Evolutionary conservation across 1,140 invertebrate genomes (phyloP), one percentile per base, ranked within the genome.

Genomic region (Latrodectus geometricus): DNA sequence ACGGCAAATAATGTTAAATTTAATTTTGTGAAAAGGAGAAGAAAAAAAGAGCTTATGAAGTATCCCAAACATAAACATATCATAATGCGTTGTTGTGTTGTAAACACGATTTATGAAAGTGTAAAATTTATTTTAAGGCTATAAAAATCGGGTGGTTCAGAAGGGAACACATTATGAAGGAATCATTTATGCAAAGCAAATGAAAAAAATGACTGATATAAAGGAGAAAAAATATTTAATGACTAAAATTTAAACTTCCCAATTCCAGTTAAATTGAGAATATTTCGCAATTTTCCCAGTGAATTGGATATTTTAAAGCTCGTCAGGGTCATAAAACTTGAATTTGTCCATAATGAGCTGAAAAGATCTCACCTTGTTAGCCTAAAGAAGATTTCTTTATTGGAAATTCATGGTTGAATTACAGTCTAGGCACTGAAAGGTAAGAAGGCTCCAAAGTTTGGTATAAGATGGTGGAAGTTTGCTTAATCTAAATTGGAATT

Each of bases 261-360:
- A 78, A 35, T 78, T 78, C 35, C 23, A 8, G 14, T 11, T 49
- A 66, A 78, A 78, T 48, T 78, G 56, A 15, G 23, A 66, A 78
- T 48, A 61, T 17, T 11, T 66, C 0, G 21, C 23, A 4, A 61
- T 61, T 61, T 11, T 61, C 11, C 11, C 54, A 11, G 54, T 61
- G 54, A 61, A 14, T 61, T 61, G 17, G 54, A 61, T 61, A 61
- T 61, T 61, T 61, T 17, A 61, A 61, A 61, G 54, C 15, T 56
- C 12, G 54, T 48, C 35, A 50, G 17, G 21, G 56, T 21, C 76
- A 15, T 78, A 78, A 78, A 66, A 78, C 65, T 78, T 52, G 56
- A 66, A 78, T 66, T 78, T 21, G 54, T 78, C 76, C 65, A 66
- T 78, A 78, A 78, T 66, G 76, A 78, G 76, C 76, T 65, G 15